Conservation (phyloP, 2,888 invertebrate genomes). For the Lepidochrysops patricia region DNA sequence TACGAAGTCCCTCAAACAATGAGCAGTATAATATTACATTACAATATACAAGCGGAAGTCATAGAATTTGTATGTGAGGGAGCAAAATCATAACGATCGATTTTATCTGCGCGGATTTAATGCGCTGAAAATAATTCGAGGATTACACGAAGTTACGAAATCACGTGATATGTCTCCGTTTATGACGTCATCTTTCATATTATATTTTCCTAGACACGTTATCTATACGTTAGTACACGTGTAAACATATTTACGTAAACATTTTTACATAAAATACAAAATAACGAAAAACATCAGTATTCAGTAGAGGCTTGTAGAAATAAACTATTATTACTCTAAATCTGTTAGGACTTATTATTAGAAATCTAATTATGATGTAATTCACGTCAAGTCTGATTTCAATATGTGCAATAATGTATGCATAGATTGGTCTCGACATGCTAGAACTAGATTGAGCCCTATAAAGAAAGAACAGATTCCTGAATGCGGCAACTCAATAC, state of each 20-base stretch:
- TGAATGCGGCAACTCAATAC: no score
- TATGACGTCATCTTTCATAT: conserved; percentile 6
- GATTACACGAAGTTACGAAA: conserved; percentile 15
- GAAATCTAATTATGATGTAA: no score
- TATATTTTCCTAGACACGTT: neutral
- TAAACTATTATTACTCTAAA: no score
- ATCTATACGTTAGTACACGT: neutral
- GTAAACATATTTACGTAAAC: neutral
- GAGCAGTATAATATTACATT: conserved; percentile 4
- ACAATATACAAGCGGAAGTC: conserved; percentile 13
- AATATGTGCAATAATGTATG: no score
- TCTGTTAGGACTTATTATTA: no score
- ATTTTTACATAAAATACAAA: neutral
- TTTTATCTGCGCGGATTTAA: conserved; percentile 18
- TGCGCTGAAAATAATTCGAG: conserved; percentile 17
- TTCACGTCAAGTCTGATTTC: no score
- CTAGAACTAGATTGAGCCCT: no score
- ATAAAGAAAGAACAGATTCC: no score
- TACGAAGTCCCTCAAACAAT: conserved; percentile 8
- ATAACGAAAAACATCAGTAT: no score
- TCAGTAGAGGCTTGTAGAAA: no score
- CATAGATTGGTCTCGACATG: no score
- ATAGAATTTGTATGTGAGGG: conserved; percentile 16
- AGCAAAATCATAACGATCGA: conserved; percentile 17
- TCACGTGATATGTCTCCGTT: conserved; percentile 14